Conservation (phyloP, 2,113 vertebrate genomes). For the Tinamus guttatus region DNA sequence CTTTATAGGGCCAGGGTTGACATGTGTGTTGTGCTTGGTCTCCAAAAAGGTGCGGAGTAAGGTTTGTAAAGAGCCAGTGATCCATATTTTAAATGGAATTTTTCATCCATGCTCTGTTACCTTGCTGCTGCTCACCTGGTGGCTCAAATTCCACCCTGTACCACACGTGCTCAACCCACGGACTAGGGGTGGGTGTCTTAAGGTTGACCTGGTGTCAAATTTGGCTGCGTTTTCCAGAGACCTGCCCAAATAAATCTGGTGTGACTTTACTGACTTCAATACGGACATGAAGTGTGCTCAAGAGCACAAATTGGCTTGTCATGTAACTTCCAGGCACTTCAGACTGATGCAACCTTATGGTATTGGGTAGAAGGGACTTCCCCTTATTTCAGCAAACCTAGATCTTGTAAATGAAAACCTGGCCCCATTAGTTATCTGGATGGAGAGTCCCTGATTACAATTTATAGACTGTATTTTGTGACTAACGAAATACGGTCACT, state of each 20-base stretch:
- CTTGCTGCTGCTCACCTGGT: not conserved
- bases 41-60: not conserved
- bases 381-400: not conserved
- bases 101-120: not conserved
- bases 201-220: too few relatives aligned
- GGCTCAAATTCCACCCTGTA: not conserved
- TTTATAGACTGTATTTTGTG: not conserved
- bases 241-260: accelerated
- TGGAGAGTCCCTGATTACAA: conserved; percentile 56
- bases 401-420: conserved; percentile 63
- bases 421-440: not conserved
- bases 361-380: not conserved
- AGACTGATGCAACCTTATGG: not conserved
- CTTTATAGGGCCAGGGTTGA: not conserved
- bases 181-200: not conserved
- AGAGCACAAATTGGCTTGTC: not conserved
- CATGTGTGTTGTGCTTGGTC: not conserved
- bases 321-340: not conserved
- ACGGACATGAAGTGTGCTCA: accelerated
- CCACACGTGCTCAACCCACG: too few relatives aligned
- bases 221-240: not conserved
- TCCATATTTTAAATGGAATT: not conserved
- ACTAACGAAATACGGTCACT: not conserved
- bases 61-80: not conserved
- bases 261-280: not conserved